Percentiles rank a stretch among this genome's conserved stretches.
These are phyloP conservation scores for Cephus rjabovi DNA, from an alignment of 2,888 invertebrate genomes.

Conservation along the genomic window DNA sequence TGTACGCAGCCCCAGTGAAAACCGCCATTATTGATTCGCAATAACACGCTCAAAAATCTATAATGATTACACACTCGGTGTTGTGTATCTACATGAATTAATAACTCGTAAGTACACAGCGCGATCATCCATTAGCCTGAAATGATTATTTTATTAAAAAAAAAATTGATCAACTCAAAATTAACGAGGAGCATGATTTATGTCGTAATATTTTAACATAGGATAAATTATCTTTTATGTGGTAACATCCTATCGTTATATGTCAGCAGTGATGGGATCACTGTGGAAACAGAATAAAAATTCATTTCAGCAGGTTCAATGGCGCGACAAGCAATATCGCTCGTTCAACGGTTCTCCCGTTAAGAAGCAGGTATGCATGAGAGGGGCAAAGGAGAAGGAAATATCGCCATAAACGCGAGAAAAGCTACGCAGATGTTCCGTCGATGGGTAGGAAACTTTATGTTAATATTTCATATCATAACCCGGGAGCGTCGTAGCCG, in stretches of 20 bases:
- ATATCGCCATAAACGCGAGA: background rate
- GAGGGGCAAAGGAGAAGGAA: background rate
- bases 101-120: background rate
- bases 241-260: too few relatives aligned
- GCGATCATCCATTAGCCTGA: background rate
- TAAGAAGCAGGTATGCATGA: background rate
- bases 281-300: background rate
- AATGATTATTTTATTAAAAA: background rate
- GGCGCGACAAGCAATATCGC: background rate
- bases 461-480: slow-evolving; percentile 9
- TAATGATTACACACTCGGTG: background rate
- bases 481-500: background rate
- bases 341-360: background rate
- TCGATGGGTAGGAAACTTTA: background rate
- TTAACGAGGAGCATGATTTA: background rate
- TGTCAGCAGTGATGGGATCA: background rate
- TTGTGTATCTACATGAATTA: background rate
- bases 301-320: background rate
- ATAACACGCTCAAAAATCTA: background rate
- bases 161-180: background rate
- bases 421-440: background rate
- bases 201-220: background rate
- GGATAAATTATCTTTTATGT: background rate
- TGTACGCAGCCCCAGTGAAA: background rate
- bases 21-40: background rate